A percentile compares a stretch with the other conserved stretches of the same genome.
Evolutionary conservation across 2,797 vertebrate species (phyloP).

Genomic region (Acrossocheilus fasciatus): DNA sequence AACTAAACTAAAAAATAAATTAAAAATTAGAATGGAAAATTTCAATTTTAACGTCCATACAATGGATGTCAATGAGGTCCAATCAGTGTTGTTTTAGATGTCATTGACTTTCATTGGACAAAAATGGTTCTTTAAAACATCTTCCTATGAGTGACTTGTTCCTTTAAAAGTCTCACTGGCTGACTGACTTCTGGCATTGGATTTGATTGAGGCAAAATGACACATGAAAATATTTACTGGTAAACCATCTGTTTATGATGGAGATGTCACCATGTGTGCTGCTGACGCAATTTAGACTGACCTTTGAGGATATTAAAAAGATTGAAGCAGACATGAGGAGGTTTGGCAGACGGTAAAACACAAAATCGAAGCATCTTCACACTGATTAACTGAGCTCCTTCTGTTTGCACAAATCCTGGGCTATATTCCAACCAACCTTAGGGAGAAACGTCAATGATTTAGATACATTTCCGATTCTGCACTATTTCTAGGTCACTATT

Average conservation of each 20-base stretch:
- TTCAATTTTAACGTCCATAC: background rate
- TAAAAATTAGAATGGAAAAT: no score
- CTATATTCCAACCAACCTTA: background rate
- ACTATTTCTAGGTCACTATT: background rate
- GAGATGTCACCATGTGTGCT: background rate
- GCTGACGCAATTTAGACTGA: conserved; percentile 5
- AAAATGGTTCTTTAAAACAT: background rate
- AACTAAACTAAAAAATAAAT: background rate
- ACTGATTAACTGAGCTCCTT: conserved; percentile 2
- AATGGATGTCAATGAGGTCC: background rate
- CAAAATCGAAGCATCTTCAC: conserved; percentile 7
- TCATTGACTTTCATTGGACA: background rate
- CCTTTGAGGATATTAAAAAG: conserved; percentile 23
- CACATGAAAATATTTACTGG: conserved; percentile 1
- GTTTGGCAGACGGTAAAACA: conserved; percentile 9
- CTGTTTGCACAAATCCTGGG: conserved; percentile 18
- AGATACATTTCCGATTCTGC: background rate
- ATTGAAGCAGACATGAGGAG: background rate
- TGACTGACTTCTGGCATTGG: background rate
- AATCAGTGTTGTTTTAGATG: background rate
- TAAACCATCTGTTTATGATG: conserved; percentile 5
- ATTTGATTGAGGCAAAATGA: conserved; percentile 13
- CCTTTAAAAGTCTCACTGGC: background rate
- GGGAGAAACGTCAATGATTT: background rate
- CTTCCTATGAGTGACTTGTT: background rate